Percentiles rank a stretch among this genome's conserved stretches.
These are phyloP conservation scores for Phylloscopus trochilus DNA, from an alignment of 2,113 vertebrate species.

Conservation along the genomic window DNA sequence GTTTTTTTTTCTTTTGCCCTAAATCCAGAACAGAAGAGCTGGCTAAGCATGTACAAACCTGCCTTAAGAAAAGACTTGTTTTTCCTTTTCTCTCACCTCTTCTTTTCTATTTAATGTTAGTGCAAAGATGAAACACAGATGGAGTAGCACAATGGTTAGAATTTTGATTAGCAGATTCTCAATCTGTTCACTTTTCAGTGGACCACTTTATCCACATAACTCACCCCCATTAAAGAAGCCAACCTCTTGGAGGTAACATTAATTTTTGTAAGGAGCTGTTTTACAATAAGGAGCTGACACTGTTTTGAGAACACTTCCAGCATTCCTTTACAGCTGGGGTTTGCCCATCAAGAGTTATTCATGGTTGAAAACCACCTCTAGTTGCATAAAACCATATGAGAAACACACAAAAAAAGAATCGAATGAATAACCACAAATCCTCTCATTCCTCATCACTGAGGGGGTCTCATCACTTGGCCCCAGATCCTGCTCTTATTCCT, in stretches of 20 bases:
- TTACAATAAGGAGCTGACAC: background rate
- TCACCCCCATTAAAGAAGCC: background rate
- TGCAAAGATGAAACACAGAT: background rate
- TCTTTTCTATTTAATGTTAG: conserved; percentile 24
- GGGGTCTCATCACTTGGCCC: background rate
- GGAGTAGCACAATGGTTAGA: background rate
- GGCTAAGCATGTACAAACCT: conserved; percentile 69
- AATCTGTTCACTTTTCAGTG: background rate
- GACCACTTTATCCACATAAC: background rate
- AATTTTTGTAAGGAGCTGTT: background rate
- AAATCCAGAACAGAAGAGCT: conserved; percentile 53
- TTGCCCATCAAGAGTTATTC: background rate
- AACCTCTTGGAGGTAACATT: background rate
- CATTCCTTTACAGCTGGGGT: background rate
- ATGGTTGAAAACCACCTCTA: background rate
- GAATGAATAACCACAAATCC: background rate
- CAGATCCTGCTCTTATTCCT: background rate
- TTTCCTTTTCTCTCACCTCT: conserved; percentile 18
- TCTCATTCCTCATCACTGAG: background rate
- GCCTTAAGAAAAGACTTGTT: conserved; percentile 42
- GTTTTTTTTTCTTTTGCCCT: conserved; percentile 26
- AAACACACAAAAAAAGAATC: background rate
- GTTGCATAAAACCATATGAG: background rate
- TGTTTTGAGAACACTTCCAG: background rate
- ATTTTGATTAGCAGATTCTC: conserved; percentile 3